Evolutionary conservation across 2,113 vertebrate species (phyloP).

Genomic region (Saiga tatarica): DNA sequence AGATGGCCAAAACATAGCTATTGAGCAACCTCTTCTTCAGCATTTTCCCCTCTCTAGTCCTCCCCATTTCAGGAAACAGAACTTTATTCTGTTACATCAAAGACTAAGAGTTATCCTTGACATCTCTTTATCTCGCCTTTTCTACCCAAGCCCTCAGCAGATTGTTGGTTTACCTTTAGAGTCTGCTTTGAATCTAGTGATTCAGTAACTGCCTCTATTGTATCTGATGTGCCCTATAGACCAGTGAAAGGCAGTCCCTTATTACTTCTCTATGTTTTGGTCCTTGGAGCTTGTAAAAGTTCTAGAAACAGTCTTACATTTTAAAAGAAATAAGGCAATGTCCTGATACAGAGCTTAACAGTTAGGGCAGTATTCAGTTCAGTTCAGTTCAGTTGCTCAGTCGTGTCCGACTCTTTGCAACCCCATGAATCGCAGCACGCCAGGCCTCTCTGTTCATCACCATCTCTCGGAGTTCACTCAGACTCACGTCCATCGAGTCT

Average conservation of each 20-base stretch:
- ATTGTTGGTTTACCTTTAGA: background rate
- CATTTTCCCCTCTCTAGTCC: background rate
- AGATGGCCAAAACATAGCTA: background rate
- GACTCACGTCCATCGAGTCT: no score
- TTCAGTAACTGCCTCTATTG: background rate
- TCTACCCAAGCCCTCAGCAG: background rate
- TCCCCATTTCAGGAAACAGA: background rate
- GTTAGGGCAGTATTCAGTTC: background rate
- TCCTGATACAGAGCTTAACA: background rate
- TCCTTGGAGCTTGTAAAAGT: background rate
- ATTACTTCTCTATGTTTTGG: background rate
- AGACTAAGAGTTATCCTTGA: background rate
- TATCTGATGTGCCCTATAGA: background rate
- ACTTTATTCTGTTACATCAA: background rate
- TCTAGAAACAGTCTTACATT: conserved; percentile 1
- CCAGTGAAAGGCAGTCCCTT: background rate
- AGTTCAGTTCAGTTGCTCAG: no score
- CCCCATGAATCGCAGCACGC: no score
- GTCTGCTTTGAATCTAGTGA: background rate
- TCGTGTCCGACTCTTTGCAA: no score
- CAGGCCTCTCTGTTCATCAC: no score
- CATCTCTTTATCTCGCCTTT: background rate
- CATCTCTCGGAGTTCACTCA: no score
- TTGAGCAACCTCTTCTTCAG: background rate
- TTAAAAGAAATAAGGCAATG: background rate